phyloP scores from a whole-genome alignment of 2,113 vertebrate genomes.

The Helogale parvula region DNA sequence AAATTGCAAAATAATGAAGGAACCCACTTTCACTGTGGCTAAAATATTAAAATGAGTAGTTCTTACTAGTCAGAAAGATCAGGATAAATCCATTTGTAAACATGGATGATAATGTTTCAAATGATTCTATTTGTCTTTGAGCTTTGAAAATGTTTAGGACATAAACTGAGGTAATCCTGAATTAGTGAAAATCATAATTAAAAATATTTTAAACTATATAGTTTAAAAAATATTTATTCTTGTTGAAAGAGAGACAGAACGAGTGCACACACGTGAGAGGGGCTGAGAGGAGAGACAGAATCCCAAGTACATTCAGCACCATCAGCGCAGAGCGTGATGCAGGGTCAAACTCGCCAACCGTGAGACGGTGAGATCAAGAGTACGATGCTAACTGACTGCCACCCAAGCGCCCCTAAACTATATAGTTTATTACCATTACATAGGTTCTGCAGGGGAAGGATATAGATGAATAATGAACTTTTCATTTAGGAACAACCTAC shows the following conservation, averaged over 20 bases:
- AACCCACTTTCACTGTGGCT: neutral
- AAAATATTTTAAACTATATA: slow-evolving; percentile 24
- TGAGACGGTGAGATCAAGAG: too few species aligned
- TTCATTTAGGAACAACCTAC: slow-evolving; percentile 41
- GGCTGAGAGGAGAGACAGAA: too few species aligned
- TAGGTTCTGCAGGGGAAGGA: neutral
- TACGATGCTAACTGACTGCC: too few species aligned
- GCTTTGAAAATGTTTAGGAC: neutral
- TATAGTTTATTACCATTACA: slow-evolving; percentile 2
- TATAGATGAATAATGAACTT: neutral
- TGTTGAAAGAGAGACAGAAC: too few species aligned
- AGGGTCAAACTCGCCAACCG: too few species aligned
- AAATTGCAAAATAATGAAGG: slow-evolving; percentile 54
- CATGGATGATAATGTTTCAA: neutral
- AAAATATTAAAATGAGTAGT: slow-evolving; percentile 34
- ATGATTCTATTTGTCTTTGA: slow-evolving; percentile 42
- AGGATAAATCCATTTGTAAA: neutral
- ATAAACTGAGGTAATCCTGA: slow-evolving; percentile 43
- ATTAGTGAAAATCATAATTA: slow-evolving; percentile 43
- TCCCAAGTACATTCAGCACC: too few species aligned
- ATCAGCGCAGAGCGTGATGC: too few species aligned
- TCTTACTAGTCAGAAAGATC: slow-evolving; percentile 12
- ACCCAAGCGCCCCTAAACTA: too few species aligned
- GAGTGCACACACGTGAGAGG: too few species aligned
- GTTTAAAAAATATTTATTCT: neutral